Conservation (phyloP, 2,797 vertebrate species). For the Sebastes trivittatus region DNA sequence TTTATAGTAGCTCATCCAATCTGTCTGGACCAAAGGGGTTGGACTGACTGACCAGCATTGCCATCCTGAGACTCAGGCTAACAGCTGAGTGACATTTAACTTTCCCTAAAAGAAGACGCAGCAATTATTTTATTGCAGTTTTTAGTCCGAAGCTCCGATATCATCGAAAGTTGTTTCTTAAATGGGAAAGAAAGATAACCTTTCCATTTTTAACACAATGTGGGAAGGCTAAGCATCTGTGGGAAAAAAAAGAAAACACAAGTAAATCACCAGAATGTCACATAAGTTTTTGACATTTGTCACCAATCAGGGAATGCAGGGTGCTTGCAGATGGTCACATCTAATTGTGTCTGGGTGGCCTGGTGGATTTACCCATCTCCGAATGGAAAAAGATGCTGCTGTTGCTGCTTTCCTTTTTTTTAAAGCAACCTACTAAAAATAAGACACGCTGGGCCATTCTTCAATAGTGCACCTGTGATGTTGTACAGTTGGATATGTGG, state of each 20-base stretch:
- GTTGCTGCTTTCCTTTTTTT: neutral
- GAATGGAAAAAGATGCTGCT: neutral
- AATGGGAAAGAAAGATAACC: neutral
- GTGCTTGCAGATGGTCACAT: constrained; percentile 16
- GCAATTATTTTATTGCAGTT: neutral
- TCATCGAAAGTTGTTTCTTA: neutral
- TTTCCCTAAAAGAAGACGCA: neutral
- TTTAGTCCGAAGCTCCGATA: neutral
- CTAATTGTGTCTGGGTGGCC: constrained; percentile 4
- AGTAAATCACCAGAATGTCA: neutral
- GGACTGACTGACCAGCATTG: neutral
- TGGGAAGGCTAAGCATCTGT: neutral
- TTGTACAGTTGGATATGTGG: neutral
- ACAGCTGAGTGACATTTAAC: neutral
- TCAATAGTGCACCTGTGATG: neutral
- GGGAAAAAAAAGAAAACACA: neutral
- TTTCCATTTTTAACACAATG: neutral
- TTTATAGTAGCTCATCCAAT: neutral
- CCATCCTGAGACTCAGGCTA: neutral
- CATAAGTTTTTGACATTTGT: constrained; percentile 16
- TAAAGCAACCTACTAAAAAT: neutral
- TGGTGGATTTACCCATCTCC: neutral
- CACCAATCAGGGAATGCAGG: neutral
- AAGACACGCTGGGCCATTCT: neutral
- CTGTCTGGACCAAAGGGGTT: neutral